Conservation (phyloP, 1,140 invertebrate species). For the Chymomyza costata region DNA sequence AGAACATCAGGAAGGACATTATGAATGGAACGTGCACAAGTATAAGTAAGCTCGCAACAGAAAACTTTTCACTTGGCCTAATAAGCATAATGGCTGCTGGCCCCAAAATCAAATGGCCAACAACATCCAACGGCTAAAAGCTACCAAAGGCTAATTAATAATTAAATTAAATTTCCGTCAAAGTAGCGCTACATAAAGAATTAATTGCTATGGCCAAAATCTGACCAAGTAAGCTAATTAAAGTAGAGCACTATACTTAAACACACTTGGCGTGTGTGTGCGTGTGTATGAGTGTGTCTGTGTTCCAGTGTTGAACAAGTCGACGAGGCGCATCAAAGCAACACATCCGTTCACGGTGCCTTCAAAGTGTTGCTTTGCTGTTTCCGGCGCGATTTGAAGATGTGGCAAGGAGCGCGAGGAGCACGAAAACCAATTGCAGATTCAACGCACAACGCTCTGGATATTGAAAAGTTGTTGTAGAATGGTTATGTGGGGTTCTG, state of each 20-base stretch:
- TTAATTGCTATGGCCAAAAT: conserved; percentile 58
- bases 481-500: no score
- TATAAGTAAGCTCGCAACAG: no score
- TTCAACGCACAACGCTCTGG: conserved; percentile 17
- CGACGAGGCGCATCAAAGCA: conserved; percentile 30
- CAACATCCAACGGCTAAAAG: neutral
- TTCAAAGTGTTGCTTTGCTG: conserved; percentile 51
- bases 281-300: no score
- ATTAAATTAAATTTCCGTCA: conserved; percentile 61
- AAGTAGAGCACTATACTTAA: no score
- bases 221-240: no score
- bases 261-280: no score
- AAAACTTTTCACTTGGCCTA: conserved; percentile 45
- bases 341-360: conserved; percentile 30
- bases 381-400: conserved; percentile 59
- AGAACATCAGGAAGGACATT: neutral
- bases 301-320: no score
- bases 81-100: conserved; percentile 52
- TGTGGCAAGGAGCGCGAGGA: conserved; percentile 14
- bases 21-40: no score
- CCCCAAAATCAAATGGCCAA: conserved; percentile 5
- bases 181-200: conserved; percentile 43
- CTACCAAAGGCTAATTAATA: conserved; percentile 59
- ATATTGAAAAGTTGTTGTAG: no score
- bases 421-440: conserved; percentile 50